Evolutionary conservation across 2,113 vertebrate species (phyloP), one percentile per base, ranked within the genome.

Genomic region (Phrynocephalus versicolor): DNA sequence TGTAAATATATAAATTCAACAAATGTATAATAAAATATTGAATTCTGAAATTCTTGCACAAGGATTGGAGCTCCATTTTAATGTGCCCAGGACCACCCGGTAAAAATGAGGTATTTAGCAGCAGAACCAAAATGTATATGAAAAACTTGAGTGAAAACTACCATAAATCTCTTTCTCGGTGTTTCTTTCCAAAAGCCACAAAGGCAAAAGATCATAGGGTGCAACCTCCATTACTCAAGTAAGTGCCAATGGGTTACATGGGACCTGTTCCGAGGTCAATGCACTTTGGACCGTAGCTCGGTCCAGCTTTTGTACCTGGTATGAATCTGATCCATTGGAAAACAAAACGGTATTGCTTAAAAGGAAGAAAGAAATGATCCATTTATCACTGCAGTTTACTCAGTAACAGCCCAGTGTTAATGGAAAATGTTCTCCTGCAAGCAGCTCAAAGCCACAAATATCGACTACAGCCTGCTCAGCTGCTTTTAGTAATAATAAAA

Each of bases 401-500:
- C 80, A 67, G 64, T 19, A 78, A 33, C 58, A 73, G 35, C 2
- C 4, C 33, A 16, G 58, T 57, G 71, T 72, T 88, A 79, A 58
- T 57, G 45, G 74, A 21, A 82, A 82, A 58, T 45, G 79, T 73
- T 79, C 58, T 85, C 70, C 25, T 6, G 41, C n/a, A 67, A 76
- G 55, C 37, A 62, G 74, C 71, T 45, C 67, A 21, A 30, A 73
- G 83, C 67, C 87, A 88, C 79, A 88, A 82, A 85, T 88, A 79
- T 39, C 83, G 82, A 78, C 74, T 67, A 65, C 41, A 55, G 87
- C 41, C n/a, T 41, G 73, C 45, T 71, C 41, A 70, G 76, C 15
- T 33, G 58, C 62, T 77, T n/a, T 81, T 73, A 55, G 75, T 55
- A 78, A 78, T 82, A 79, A 88, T 85, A 88, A 82, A 85, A 67